Base-by-base conservation (phyloP, 2,797 vertebrate genomes). In the Halcyon leucocephala region DNA sequence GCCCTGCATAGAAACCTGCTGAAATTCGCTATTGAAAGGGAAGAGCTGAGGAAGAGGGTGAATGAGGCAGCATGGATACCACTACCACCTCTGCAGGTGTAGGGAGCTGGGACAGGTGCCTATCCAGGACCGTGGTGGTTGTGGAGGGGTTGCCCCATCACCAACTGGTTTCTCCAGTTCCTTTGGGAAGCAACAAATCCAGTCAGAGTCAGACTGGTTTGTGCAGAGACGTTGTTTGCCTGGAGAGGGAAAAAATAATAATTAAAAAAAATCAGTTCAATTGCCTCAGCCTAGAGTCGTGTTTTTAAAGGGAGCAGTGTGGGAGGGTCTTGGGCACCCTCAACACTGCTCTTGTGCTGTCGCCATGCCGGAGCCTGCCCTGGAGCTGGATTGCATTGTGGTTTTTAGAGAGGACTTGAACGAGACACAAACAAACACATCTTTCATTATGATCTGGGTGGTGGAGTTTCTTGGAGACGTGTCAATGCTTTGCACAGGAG, bases 151-250 rank as follows among this genome's bases (percentile, higher is more conserved):
- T 92, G 49, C 60, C n/a, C 62, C 91, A 72, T 89, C 93, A 31
- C 48, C 62, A 89, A 76, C 97, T 0, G 1, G 95, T 94, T 90
- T 78, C 64, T 95, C 96, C 0, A 0, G 96, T 93, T 95, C 77
- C 49, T 94, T 61, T 51, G 72, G 57, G 60, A 89, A 94, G 71
- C 0, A 1, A 29, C 57, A 82, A 93, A 76, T 19, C 44, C 58
- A 89, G 37, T 0, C 3, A 7, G 87, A 93, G 96, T 88, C 87
- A 88, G 90, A 90, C 94, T 77, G 80, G 96, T 95, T 97, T 91
- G 69, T 51, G 31, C 82, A 55, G 72, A 86, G 51, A 33, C 67
- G 92, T 9, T 76, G 51, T 96, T 91, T 95, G 86, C 90, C 90
- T 61, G 66, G 41, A 74, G 79, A 85, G 37, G 58, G 55, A 28